A percentile compares a stretch with the other conserved stretches of the same genome.
Evolutionary conservation across 2,113 vertebrate species (phyloP).

Genomic region (Aramus guarauna): DNA sequence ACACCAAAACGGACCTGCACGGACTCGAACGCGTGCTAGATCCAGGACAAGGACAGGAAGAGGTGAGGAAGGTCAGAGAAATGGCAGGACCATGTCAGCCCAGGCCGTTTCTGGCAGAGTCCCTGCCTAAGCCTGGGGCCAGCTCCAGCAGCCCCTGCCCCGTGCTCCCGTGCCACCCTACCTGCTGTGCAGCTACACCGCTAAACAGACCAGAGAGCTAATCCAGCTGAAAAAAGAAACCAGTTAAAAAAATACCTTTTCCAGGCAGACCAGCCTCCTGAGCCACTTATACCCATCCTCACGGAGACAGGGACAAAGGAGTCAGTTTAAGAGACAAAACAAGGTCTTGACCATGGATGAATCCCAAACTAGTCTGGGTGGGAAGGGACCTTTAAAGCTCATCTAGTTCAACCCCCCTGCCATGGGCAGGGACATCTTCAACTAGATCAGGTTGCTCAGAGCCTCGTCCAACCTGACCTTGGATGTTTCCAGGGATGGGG

Average conservation of each 20-base stretch:
- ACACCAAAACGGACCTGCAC: neutral
- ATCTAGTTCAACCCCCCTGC: neutral
- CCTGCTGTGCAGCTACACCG: neutral
- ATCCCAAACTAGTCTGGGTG: neutral
- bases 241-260: neutral
- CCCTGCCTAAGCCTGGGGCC: neutral
- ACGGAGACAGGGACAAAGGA: neutral
- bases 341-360: neutral
- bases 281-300: neutral
- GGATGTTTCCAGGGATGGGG: too few species aligned
- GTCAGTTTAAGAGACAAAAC: neutral
- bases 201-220: neutral
- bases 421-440: neutral
- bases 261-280: neutral
- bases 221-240: neutral
- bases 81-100: neutral
- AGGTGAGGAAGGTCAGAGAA: neutral
- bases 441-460: neutral
- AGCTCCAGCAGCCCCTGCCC: neutral
- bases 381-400: neutral
- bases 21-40: neutral
- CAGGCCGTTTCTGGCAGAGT: neutral
- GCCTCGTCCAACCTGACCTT: accelerated
- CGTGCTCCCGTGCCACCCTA: neutral
- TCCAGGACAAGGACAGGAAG: neutral